Evolutionary conservation across 2,888 invertebrate species (phyloP), one percentile per base, ranked within the genome.

Genomic region (Drosophila yooni): DNA sequence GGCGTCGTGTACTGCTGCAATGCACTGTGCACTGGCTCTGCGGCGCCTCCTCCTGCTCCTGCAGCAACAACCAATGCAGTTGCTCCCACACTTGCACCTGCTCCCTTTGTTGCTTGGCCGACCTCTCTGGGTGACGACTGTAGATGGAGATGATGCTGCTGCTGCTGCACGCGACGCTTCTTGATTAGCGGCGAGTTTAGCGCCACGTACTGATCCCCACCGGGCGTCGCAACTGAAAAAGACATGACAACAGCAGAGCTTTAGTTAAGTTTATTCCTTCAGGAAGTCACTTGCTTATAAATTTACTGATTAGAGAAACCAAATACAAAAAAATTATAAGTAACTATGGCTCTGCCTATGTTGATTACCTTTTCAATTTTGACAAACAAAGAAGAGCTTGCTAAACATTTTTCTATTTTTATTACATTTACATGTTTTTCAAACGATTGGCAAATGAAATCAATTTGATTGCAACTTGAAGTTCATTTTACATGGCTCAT

Each of bases 141-240:
- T 15, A n/a, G 66, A 33, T 53, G 64, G 25, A 54, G 46, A 27
- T 63, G 70, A 1, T 51, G 60, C 13, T 13, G 56, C n/a, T 54
- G n/a, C 21, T 76, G 81, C 29, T 88, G 84, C 56, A 88, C 70
- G 36, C 92, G 92, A n/a, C 91, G 89, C 80, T 92, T 92, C 76
- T 92, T 57, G n/a, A 21, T 92, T 4, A 81, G 65, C 31, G 90
- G 91, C 21, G 92, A 81, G 51, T 77, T 80, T 34, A 82, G 69
- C 71, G 90, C 91, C 56, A 83, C 82, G 48, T 82, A 79, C 66
- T 83, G 83, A 78, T 92, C 89, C 56, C 77, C 82, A 62, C 83
- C 88, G 52, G 82, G 76, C 18, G 82, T 76, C 18, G 79, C 79
- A 66, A 81, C 88, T 89, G 84, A 74, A 81, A 88, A 79, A 29